Conservation (phyloP, 2,888 invertebrate species). For the Eristalis pertinax region DNA sequence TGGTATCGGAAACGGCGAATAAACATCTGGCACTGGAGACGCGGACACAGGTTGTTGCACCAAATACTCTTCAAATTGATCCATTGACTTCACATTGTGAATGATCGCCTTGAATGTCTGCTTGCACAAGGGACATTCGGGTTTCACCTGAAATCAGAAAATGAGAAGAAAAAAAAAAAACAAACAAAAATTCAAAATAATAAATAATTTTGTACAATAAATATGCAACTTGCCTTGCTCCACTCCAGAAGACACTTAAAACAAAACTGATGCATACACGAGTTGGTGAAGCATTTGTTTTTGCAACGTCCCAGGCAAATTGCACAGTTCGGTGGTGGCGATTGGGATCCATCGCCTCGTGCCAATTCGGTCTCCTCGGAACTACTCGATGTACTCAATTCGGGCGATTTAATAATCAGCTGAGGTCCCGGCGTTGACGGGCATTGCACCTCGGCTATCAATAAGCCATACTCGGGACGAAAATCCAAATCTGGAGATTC, state of each 20-base stretch:
- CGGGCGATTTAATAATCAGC: constrained; percentile 59
- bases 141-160: constrained; percentile 89
- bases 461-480: constrained; percentile 50
- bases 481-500: constrained; percentile 65
- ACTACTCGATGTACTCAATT: constrained; percentile 53
- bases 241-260: constrained; percentile 95
- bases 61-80: constrained; percentile 93
- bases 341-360: constrained; percentile 81
- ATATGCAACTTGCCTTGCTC: constrained; percentile 88
- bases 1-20: constrained; percentile 54
- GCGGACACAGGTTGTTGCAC: constrained; percentile 78
- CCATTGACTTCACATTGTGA: constrained; percentile 93
- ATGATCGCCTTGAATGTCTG: constrained; percentile 95
- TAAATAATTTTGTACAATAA: no score
- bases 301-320: constrained; percentile 94
- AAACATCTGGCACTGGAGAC: constrained; percentile 46
- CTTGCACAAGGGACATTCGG: constrained; percentile 97
- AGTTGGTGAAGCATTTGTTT: constrained; percentile 95
- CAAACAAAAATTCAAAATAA: constrained; percentile 11
- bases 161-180: neutral
- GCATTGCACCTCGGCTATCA: constrained; percentile 52
- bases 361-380: constrained; percentile 64
- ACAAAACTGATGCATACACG: constrained; percentile 96
- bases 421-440: constrained; percentile 65
- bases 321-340: constrained; percentile 94